A percentile compares a stretch with the other conserved stretches of the same genome.
Evolutionary conservation across 2,113 vertebrate genomes (phyloP).

Genomic region (Condylura cristata): DNA sequence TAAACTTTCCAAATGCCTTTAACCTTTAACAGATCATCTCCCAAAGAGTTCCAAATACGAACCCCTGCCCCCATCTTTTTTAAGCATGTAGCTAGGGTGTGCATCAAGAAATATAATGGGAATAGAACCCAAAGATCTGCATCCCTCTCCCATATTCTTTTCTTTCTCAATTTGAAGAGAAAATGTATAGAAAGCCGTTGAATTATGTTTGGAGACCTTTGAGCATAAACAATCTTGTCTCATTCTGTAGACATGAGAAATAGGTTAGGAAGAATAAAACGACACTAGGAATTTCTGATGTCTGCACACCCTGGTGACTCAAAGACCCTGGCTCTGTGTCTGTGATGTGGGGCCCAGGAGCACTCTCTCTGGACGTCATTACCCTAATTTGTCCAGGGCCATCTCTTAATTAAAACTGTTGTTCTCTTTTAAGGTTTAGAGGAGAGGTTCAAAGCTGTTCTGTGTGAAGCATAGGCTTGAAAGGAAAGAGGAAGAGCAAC

Average conservation of each 20-base stretch:
- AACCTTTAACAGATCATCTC: conserved; percentile 61
- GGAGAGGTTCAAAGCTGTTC: neutral
- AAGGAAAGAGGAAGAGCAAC: neutral
- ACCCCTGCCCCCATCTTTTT: neutral
- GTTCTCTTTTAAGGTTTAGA: neutral
- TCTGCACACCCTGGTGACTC: neutral
- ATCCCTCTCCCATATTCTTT: neutral
- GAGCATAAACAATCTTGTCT: neutral
- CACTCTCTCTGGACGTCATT: neutral
- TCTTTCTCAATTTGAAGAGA: neutral
- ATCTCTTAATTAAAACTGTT: neutral
- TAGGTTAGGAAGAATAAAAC: neutral
- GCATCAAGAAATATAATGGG: neutral
- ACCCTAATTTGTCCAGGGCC: neutral
- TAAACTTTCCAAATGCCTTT: conserved; percentile 73
- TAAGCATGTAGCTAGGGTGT: conserved; percentile 19
- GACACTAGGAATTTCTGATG: neutral
- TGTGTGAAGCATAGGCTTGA: neutral
- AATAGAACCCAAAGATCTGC: neutral
- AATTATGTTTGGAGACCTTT: neutral
- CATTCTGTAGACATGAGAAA: neutral
- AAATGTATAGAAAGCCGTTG: neutral
- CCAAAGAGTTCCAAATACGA: conserved; percentile 48
- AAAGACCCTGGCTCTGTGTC: neutral
- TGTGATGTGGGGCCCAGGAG: neutral